Evolutionary conservation across 2,113 vertebrate species (phyloP).

Genomic region (Recurvirostra avosetta): DNA sequence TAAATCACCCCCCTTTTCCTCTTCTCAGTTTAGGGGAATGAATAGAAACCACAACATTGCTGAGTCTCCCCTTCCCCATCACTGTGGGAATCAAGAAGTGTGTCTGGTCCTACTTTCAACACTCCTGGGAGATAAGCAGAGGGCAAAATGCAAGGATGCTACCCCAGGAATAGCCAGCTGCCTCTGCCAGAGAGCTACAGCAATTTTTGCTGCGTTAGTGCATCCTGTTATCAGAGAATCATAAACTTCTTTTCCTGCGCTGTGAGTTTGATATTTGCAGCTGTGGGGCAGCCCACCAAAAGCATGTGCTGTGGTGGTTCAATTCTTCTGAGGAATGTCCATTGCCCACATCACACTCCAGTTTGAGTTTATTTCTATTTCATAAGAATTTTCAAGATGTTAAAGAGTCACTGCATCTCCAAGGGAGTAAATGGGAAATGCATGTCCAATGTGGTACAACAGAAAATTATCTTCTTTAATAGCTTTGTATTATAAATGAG

Average conservation of each 20-base stretch:
- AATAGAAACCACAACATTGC: not conserved
- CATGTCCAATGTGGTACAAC: not conserved
- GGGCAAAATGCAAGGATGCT: not conserved
- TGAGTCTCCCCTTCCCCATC: not conserved
- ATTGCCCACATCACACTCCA: not conserved
- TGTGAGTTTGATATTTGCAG: not conserved
- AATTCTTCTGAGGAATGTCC: not conserved
- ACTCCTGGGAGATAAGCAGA: not conserved
- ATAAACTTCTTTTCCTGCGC: not conserved
- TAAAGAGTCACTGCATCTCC: not conserved
- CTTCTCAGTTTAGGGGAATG: not conserved
- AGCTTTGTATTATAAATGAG: not conserved
- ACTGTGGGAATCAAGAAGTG: not conserved
- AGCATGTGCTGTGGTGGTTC: not conserved
- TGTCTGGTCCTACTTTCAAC: not conserved
- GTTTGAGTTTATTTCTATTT: not conserved
- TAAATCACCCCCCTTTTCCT: not conserved
- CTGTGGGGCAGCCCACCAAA: not conserved
- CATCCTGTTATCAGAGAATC: not conserved
- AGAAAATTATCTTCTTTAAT: not conserved
- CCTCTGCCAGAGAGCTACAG: not conserved
- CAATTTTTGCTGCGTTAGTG: not conserved
- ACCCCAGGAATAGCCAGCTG: not conserved
- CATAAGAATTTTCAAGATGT: not conserved
- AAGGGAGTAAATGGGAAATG: not conserved